A percentile compares a stretch with the other conserved stretches of the same genome.
phyloP scores from a whole-genome alignment of 1,140 invertebrate genomes.

The Lysiphlebus fabarum region DNA sequence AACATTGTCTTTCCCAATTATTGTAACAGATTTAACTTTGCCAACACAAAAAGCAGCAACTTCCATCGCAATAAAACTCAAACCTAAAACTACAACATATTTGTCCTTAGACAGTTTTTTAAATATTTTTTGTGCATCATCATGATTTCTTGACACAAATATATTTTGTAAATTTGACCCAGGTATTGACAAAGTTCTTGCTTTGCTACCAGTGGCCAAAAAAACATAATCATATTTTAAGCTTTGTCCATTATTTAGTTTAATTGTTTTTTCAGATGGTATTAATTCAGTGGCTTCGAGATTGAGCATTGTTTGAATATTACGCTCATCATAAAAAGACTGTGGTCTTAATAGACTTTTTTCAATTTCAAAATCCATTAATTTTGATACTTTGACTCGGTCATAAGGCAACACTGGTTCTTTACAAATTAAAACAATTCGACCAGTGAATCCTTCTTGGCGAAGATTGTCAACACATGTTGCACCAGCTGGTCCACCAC shows the following conservation, averaged over 20 bases:
- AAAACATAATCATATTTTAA: slow-evolving; percentile 74
- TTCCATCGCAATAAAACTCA: slow-evolving; percentile 83
- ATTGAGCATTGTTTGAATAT: slow-evolving; percentile 69
- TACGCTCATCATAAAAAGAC: slow-evolving; percentile 70
- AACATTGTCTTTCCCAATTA: slow-evolving; percentile 69
- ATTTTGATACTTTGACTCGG: slow-evolving; percentile 83
- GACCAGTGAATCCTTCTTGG: slow-evolving; percentile 83
- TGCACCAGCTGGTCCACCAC: slow-evolving; percentile 81
- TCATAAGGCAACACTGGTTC: slow-evolving; percentile 85
- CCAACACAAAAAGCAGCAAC: slow-evolving; percentile 70
- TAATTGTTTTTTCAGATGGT: slow-evolving; percentile 61
- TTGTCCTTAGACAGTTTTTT: slow-evolving; percentile 56
- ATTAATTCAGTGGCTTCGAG: slow-evolving; percentile 64
- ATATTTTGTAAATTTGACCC: slow-evolving; percentile 72
- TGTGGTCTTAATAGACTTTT: slow-evolving; percentile 66
- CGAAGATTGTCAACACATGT: slow-evolving; percentile 82
- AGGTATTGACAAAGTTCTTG: slow-evolving; percentile 61
- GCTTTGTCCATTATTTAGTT: slow-evolving; percentile 63
- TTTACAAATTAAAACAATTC: slow-evolving; percentile 73
- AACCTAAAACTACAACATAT: slow-evolving; percentile 74
- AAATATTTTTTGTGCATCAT: slow-evolving; percentile 68
- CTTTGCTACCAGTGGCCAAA: slow-evolving; percentile 76
- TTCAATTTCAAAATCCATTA: slow-evolving; percentile 61
- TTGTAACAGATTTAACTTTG: slow-evolving; percentile 75
- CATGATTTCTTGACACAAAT: slow-evolving; percentile 68